phyloP scores from a whole-genome alignment of 2,113 vertebrate species.

The Athene cunicularia region DNA sequence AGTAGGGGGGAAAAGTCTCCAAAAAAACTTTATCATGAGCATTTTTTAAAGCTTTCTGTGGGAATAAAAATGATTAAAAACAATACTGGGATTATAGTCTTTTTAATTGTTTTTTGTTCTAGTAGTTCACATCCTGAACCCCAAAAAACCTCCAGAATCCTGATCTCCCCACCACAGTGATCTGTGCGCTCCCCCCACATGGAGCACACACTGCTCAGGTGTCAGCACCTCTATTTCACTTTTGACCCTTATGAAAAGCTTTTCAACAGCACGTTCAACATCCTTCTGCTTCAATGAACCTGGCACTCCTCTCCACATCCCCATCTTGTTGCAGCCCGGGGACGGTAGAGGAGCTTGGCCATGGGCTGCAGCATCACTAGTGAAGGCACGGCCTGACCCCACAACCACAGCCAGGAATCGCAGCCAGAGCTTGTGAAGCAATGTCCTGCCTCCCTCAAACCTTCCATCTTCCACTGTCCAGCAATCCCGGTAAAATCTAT shows the following conservation, averaged over 20 bases:
- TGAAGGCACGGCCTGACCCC: too few species aligned
- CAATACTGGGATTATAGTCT: background rate
- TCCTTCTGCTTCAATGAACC: accelerated
- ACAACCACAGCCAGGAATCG: accelerated
- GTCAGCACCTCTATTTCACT: background rate
- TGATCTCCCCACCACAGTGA: accelerated
- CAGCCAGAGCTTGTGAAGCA: background rate
- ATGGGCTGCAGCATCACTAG: accelerated
- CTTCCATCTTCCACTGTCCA: accelerated
- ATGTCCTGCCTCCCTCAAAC: background rate
- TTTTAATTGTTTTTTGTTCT: background rate
- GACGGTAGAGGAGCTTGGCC: accelerated
- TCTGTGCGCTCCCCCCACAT: accelerated
- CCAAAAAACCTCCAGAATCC: background rate
- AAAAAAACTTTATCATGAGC: background rate
- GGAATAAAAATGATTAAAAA: background rate
- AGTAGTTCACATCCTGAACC: background rate
- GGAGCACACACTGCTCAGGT: accelerated
- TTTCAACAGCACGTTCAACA: accelerated
- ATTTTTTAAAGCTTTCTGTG: constrained; percentile 9
- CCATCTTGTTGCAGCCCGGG: accelerated
- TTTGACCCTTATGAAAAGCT: background rate
- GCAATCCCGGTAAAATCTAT: accelerated
- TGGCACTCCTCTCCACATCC: background rate
- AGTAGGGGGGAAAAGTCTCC: background rate